Conservation (phyloP, 2,888 invertebrate genomes). For the Euphydryas editha region DNA sequence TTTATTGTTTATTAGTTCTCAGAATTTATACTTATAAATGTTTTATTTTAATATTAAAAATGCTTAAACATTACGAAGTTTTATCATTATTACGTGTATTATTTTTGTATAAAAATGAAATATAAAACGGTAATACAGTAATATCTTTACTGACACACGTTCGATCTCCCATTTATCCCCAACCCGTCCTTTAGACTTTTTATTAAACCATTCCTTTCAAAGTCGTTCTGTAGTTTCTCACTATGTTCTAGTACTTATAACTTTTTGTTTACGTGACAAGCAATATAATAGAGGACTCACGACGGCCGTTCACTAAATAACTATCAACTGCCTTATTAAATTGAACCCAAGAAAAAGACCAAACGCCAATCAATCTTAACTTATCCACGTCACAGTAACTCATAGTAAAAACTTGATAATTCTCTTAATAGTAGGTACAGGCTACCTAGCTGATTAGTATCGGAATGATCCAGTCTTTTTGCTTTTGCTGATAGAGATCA, state of each 20-base stretch:
- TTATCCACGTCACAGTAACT: slow-evolving; percentile 41
- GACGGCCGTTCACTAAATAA: slow-evolving; percentile 31
- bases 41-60: too few relatives aligned
- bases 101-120: too few relatives aligned
- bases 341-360: slow-evolving; percentile 33
- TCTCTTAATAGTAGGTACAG: slow-evolving; percentile 34
- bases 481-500: slow-evolving; percentile 10
- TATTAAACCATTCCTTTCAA: not conserved
- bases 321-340: slow-evolving; percentile 34
- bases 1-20: too few relatives aligned
- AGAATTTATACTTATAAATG: too few relatives aligned
- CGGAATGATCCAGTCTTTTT: slow-evolving; percentile 1
- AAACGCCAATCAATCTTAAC: slow-evolving; percentile 42
- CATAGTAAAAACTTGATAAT: slow-evolving; percentile 46
- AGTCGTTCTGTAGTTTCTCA: slow-evolving; percentile 13
- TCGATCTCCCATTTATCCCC: not conserved
- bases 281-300: slow-evolving; percentile 29
- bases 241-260: slow-evolving; percentile 11
- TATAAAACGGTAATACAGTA: not conserved
- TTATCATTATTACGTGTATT: too few relatives aligned
- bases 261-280: slow-evolving; percentile 25
- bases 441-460: not conserved
- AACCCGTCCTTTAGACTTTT: not conserved
- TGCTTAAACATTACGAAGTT: too few relatives aligned
- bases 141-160: not conserved